Evolutionary conservation across 1,140 invertebrate genomes (phyloP), one percentile per base, ranked within the genome.

Genomic region (Drosophila chauvacae): DNA sequence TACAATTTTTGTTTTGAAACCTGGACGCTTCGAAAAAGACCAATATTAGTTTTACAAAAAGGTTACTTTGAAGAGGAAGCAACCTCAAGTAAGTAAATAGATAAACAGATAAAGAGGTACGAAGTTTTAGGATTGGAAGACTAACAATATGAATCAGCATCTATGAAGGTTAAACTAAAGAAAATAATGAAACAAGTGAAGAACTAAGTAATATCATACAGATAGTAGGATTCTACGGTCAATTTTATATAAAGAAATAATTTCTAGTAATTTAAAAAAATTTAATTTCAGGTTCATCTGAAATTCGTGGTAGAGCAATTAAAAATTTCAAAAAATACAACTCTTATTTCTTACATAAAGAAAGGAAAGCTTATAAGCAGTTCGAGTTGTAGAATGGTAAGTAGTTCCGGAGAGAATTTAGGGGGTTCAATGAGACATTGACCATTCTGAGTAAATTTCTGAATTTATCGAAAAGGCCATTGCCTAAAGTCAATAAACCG

Each of bases 371-470:
- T 18, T n/a, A 37, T 53, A 35, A 44, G 60, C 18, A 41, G 14
- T 48, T 13, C 0, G 14, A n/a, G 7, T 10, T 44, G 4, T 6
- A 18, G 2, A 18, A 44, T 44, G 18, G 3, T 20, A 20, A 20
- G 20, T 44, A 44, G 6, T 60, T 69, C 61, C 65, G 61, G 35
- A 20, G 44, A 14, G 7, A 50, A 28, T 44, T 28, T 1, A 42
- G 23, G 6, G 33, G n/a, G 7, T 51, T 68, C 7, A 50, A 57
- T 23, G 51, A 63, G 20, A 7, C 28, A 65, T 65, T 65, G 61
- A 60, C 39, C 18, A 42, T 41, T 44, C 37, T 13, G 28, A 33
- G 18, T 18, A 64, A 61, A 18, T 9, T 16, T 30, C 26, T 28
- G 16, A 11, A 35, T 61, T 62, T 65, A 65, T 61, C 23, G 14